These are phyloP conservation scores for Spizella passerina DNA, from an alignment of 2,797 vertebrate species.

Conservation along the genomic window DNA sequence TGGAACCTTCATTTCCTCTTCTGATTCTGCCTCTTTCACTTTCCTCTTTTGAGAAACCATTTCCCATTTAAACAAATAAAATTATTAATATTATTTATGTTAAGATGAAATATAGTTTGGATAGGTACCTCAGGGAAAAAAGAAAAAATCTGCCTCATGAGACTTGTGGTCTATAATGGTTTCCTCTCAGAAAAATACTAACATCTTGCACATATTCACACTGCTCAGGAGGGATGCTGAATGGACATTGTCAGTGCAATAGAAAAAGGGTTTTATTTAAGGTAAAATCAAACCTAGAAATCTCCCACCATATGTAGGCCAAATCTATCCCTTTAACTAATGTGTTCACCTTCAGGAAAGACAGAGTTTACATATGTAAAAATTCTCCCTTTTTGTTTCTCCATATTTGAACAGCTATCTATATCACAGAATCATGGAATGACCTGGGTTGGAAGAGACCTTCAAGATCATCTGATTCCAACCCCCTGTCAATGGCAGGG, in stretches of 20 bases:
- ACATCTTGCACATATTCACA: background rate
- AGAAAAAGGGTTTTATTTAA: background rate
- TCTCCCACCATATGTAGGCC: background rate
- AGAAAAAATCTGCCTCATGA: background rate
- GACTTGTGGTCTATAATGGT: background rate
- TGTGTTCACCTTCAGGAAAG: background rate
- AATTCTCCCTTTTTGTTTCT: background rate
- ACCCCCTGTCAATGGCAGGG: rapidly evolving
- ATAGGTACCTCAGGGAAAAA: slow-evolving; percentile 8
- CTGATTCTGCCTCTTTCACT: background rate
- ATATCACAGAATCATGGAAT: background rate
- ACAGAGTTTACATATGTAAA: background rate
- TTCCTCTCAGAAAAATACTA: background rate
- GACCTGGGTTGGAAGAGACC: background rate
- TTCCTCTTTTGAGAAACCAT: background rate
- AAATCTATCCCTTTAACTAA: background rate
- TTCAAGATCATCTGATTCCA: rapidly evolving
- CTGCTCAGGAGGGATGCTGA: background rate
- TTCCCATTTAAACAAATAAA: slow-evolving; percentile 30
- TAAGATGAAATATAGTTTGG: background rate
- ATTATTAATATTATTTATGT: slow-evolving; percentile 23
- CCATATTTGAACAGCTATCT: background rate
- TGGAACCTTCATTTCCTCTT: background rate
- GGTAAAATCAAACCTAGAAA: background rate
- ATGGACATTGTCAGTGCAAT: background rate